Base-by-base conservation (phyloP, 2,113 vertebrate genomes). In the Leuciscus idus region DNA sequence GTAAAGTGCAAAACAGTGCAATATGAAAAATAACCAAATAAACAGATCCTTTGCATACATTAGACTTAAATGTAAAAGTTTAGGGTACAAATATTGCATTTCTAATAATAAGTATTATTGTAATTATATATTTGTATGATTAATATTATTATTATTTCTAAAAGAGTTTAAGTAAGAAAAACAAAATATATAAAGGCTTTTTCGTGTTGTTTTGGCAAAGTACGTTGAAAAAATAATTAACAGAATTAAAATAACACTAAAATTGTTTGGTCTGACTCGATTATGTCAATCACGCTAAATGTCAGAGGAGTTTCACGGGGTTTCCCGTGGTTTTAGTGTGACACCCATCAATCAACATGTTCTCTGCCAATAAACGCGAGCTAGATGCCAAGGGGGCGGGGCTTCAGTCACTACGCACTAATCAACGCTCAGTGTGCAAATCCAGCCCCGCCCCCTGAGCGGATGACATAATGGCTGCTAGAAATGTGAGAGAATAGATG, bases 381-480 rank as follows among this genome's bases (percentile, higher is more conserved):
- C 9, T 30, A 68, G 2, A 8, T 2, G 3, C 9, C 0, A 2
- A 0, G 0, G 17, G 59, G 61, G 28, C 28, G 80, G 13, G 21
- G 19, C 26, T 15, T 68, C n/a, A 15, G 19, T 3, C 39, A 21
- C 2, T 0, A 17, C 28, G 43, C 39, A 6, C 80, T 43, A 23
- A 82, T 82, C 62, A 68, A 26, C 80, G 46, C 9, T 23, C 3
- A 36, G n/a, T 21, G 2, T 81, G 39, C 2, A 11, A 0, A n/a
- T 17, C 7, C 26, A 21, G n/a, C 43, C 8, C 84, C 80, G 50
- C 87, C 87, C 23, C 73, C 15, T 13, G 1, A 8, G 11, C 15
- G 2, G 84, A 81, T 86, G 66, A 84, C 57, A 72, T 57, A 86
- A 88, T 86, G 87, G 87, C 80, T 84, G 55, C 87, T 50, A 17